Conservation (phyloP, 2,113 vertebrate genomes). For the Todiramphus chloris region DNA sequence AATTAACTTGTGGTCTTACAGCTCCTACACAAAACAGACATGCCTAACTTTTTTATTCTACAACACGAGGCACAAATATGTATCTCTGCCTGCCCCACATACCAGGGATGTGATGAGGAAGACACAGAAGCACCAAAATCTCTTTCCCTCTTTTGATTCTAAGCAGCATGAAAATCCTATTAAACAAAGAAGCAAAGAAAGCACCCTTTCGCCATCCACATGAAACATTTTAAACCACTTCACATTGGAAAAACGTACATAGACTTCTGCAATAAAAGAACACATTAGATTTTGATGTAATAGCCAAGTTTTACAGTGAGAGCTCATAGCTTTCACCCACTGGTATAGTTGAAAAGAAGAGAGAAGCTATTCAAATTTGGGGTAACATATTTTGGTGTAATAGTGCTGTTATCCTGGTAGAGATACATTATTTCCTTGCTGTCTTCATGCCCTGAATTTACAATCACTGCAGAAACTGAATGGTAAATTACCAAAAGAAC, state of each 20-base stretch:
- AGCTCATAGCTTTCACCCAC: not conserved
- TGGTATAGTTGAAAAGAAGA: not conserved
- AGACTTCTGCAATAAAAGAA: not conserved
- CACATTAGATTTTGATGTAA: not conserved
- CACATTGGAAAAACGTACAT: not conserved
- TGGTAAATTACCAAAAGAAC: not conserved
- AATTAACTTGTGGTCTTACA: not conserved
- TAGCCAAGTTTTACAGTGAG: not conserved
- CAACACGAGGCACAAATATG: rapidly evolving
- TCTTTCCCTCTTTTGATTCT: not conserved
- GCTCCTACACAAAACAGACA: not conserved
- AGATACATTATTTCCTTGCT: not conserved
- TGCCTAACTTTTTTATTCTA: not conserved
- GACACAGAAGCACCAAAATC: not conserved
- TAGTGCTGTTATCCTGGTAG: not conserved
- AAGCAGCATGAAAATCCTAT: not conserved
- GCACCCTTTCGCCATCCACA: not conserved
- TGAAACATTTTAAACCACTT: not conserved
- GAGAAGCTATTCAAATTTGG: not conserved
- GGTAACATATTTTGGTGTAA: not conserved
- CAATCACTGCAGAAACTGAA: not conserved
- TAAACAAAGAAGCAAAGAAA: not conserved
- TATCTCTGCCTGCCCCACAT: not conserved
- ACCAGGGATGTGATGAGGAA: not conserved
- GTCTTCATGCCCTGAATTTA: not conserved